Percentiles rank a stretch among this genome's conserved stretches.
phyloP scores from a whole-genome alignment of 2,888 invertebrate genomes.

The Euplagia quadripunctaria region DNA sequence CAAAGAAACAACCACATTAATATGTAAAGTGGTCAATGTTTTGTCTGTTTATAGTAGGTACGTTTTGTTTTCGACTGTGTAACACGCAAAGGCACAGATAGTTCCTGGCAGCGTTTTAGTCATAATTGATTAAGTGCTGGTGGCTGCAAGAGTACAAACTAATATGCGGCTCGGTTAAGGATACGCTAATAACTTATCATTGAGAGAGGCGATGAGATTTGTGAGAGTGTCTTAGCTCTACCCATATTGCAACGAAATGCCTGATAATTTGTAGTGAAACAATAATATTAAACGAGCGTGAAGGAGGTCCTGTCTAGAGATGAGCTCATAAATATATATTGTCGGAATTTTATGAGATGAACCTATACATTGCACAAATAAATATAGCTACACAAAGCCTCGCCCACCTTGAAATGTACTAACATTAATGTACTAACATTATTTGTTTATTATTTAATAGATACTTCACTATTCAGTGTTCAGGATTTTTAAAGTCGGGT shows the following conservation, averaged over 20 bases:
- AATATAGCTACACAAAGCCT: not conserved
- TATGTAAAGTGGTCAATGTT: constrained; percentile 42
- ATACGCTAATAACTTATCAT: no score
- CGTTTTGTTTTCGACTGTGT: constrained; percentile 21
- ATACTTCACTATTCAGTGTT: not conserved
- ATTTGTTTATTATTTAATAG: no score
- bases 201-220: no score
- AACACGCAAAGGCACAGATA: not conserved
- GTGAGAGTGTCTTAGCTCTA: not conserved
- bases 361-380: not conserved
- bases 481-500: no score
- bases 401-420: not conserved
- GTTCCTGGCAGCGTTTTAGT: not conserved
- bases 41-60: constrained; percentile 18
- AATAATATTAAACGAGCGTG: not conserved
- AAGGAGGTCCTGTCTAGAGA: not conserved
- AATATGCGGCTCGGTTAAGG: not conserved
- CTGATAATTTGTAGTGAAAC: not conserved
- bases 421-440: not conserved
- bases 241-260: not conserved
- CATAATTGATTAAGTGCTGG: not conserved
- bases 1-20: constrained; percentile 43
- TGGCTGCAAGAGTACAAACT: not conserved
- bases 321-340: not conserved
- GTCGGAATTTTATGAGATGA: not conserved